phyloP scores from a whole-genome alignment of 2,888 invertebrate species.

The Coenonympha glycerion region DNA sequence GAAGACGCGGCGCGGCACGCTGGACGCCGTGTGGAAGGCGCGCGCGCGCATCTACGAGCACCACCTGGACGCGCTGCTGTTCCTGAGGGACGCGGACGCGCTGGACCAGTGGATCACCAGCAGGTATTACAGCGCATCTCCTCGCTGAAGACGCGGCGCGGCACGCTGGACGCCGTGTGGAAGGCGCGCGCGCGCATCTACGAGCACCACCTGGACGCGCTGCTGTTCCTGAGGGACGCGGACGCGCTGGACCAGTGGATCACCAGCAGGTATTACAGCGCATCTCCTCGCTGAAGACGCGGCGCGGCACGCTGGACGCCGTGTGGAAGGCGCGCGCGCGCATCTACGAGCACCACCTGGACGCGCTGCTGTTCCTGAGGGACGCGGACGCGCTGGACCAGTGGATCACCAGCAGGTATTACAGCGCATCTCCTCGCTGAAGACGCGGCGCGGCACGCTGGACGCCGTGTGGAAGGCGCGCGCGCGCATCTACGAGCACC shows the following conservation, averaged over 20 bases:
- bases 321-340: constrained; percentile 85
- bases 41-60: constrained; percentile 90
- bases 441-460: constrained; percentile 81
- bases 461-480: constrained; percentile 86
- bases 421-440: constrained; percentile 82
- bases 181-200: constrained; percentile 86
- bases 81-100: constrained; percentile 92
- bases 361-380: constrained; percentile 91
- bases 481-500: constrained; percentile 89
- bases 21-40: constrained; percentile 85
- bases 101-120: constrained; percentile 94
- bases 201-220: constrained; percentile 93
- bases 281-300: constrained; percentile 80
- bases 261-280: no score
- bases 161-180: constrained; percentile 85
- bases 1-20: constrained; percentile 79
- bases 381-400: constrained; percentile 94
- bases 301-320: constrained; percentile 81
- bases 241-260: constrained; percentile 95
- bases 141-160: constrained; percentile 80
- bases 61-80: constrained; percentile 93
- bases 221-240: constrained; percentile 93
- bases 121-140: no score
- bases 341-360: constrained; percentile 94
- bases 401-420: constrained; percentile 93